Evolutionary conservation across 2,888 invertebrate species (phyloP), one percentile per base, ranked within the genome.

Genomic region (Thecophora atra): DNA sequence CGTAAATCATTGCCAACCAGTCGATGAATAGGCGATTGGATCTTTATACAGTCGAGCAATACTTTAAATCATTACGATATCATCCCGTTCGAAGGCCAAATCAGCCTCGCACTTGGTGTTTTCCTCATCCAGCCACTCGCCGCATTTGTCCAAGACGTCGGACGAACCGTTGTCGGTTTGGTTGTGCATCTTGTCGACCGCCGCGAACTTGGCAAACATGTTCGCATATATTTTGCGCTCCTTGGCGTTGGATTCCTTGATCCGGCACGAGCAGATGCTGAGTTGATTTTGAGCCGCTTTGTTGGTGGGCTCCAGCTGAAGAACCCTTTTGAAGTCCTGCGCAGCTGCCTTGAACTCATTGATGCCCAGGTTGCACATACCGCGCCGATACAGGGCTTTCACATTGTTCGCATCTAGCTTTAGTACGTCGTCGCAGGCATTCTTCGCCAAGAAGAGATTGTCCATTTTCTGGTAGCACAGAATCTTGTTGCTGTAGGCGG

Each of bases 191-290:
- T 90, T 89, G 87, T 94, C 94, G 85, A 90, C 91, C 78, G 92
- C 90, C 5, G 94, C 94, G 87, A 97, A 94, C 87, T 96, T 97
- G 79, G 95, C 93, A 87, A 99, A 99, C 96, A 99, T 97, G 86
- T 96, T 96, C 17, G 93, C 93, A 86, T 96, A 99, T 47, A 96
- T 89, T 83, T 93, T 91, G 88, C 94, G 96, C 86, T 98, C 97
- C 74, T 91, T 91, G 71, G 91, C 89, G 76, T 92, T 89, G 80
- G 94, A 92, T 77, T 93, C 91, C 83, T 92, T 93, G 21, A 97
- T 88, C 74, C 91, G 89, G 73, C 91, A 89, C 74, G 91, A 90
- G 86, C 96, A 96, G 68, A 91, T 83, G 8, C 87, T 83, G 51
- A 95, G 88, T 84, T 96, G 94, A 81, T 92, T 91, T 47, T 90